Percentiles rank a stretch among this genome's conserved stretches.
Evolutionary conservation across 2,888 invertebrate species (phyloP).

Genomic region (Plebejus anna): DNA sequence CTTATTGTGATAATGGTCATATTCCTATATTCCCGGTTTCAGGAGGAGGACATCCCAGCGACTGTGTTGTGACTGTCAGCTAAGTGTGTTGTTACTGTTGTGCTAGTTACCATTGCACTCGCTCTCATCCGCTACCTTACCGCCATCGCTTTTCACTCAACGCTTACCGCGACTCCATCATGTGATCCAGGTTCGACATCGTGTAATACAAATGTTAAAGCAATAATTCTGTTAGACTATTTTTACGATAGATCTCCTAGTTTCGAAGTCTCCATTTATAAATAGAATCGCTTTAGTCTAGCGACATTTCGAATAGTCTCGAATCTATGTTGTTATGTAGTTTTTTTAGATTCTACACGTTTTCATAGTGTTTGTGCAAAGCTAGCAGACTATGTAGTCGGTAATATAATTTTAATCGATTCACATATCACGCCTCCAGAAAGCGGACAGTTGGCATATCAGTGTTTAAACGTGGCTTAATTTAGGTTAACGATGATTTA

Average conservation of each 20-base stretch:
- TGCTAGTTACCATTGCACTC: constrained; percentile 66
- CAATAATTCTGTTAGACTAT: constrained; percentile 72
- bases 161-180: constrained; percentile 48
- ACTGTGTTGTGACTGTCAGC: constrained; percentile 72
- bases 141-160: constrained; percentile 58
- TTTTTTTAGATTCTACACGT: constrained; percentile 29
- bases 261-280: constrained; percentile 39
- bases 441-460: constrained; percentile 67
- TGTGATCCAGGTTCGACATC: background rate
- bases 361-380: constrained; percentile 26
- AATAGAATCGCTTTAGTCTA: constrained; percentile 50
- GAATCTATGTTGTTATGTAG: constrained; percentile 34
- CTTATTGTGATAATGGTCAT: constrained; percentile 21
- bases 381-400: constrained; percentile 28
- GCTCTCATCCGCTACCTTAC: constrained; percentile 71
- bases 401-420: constrained; percentile 33
- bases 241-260: constrained; percentile 46
- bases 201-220: constrained; percentile 56
- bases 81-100: constrained; percentile 72
- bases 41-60: constrained; percentile 76
- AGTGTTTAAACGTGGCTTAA: constrained; percentile 49
- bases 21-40: constrained; percentile 42
- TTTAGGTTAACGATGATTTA: constrained; percentile 32
- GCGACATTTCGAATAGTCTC: constrained; percentile 31
- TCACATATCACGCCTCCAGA: constrained; percentile 69